Conservation (phyloP, 2,113 vertebrate genomes). For the Nesoenas mayeri region DNA sequence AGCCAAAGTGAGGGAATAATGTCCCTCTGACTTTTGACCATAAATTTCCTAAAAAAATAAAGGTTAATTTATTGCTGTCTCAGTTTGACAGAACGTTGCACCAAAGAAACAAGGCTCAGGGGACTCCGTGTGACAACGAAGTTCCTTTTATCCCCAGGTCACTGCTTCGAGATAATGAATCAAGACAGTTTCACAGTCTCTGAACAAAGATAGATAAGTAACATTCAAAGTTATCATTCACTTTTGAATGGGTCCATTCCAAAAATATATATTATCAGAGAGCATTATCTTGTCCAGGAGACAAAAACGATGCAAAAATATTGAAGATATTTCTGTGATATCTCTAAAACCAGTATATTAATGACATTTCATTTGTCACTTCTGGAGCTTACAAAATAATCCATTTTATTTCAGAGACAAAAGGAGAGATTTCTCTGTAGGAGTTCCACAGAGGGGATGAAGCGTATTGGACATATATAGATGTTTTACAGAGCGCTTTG, state of each 20-base stretch:
- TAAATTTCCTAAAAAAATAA: neutral
- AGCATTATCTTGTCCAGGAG: neutral
- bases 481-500: accelerated
- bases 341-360: neutral
- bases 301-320: neutral
- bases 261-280: neutral
- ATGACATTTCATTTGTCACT: neutral
- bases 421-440: neutral
- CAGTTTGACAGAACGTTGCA: neutral
- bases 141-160: neutral
- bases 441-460: neutral
- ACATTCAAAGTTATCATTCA: neutral
- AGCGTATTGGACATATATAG: accelerated
- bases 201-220: neutral
- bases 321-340: accelerated
- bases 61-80: neutral
- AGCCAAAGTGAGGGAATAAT: neutral
- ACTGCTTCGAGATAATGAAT: neutral
- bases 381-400: neutral
- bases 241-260: neutral
- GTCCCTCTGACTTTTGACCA: neutral
- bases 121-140: neutral
- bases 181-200: neutral
- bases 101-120: neutral
- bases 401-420: neutral